These are phyloP conservation scores for Nephotettix cincticeps DNA, from an alignment of 1,140 invertebrate genomes.

Conservation along the genomic window DNA sequence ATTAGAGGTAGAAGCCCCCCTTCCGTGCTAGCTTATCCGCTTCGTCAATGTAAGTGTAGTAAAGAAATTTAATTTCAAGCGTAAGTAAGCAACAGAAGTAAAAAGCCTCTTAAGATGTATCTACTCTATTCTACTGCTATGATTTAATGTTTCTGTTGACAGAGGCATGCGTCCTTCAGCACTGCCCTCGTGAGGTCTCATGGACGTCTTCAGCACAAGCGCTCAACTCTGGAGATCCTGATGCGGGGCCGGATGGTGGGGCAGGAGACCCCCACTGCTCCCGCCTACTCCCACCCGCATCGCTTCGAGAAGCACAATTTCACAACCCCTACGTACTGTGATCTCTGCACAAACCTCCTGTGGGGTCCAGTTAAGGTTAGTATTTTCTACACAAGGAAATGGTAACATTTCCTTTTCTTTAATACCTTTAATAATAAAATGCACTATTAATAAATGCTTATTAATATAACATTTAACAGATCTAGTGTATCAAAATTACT, in stretches of 20 bases:
- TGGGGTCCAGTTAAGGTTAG: constrained; percentile 89
- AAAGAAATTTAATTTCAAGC: too few relatives aligned
- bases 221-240: constrained; percentile 88
- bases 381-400: constrained; percentile 15
- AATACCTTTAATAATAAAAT: too few relatives aligned
- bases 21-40: too few relatives aligned
- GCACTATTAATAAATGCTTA: too few relatives aligned
- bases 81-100: too few relatives aligned
- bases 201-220: constrained; percentile 82
- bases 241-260: constrained; percentile 81
- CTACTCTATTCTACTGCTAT: too few relatives aligned
- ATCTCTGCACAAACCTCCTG: constrained; percentile 83
- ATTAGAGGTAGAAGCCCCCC: too few relatives aligned
- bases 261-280: constrained; percentile 47
- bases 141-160: constrained; percentile 36
- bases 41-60: too few relatives aligned
- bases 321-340: constrained; percentile 89
- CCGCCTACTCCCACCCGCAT: constrained; percentile 81
- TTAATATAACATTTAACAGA: too few relatives aligned
- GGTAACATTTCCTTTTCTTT: too few relatives aligned
- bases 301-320: constrained; percentile 87
- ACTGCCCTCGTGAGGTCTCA: constrained; percentile 86
- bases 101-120: too few relatives aligned
- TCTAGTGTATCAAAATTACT: too few relatives aligned
- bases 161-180: constrained; percentile 81